A percentile compares a stretch with the other conserved stretches of the same genome.
phyloP scores from a whole-genome alignment of 2,888 invertebrate species.

The Heliconius hortense region DNA sequence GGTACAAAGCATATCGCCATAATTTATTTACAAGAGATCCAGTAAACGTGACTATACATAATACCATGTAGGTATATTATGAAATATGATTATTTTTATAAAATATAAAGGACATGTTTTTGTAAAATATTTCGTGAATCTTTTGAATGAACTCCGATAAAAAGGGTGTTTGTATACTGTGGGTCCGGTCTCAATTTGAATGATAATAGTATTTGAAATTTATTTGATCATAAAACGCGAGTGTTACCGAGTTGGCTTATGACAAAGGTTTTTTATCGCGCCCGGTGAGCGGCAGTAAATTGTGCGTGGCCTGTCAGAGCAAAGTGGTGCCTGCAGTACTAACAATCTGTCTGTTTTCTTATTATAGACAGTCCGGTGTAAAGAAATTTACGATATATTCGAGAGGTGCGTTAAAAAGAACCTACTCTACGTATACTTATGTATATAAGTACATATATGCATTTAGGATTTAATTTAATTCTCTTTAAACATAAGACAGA shows the following conservation, averaged over 20 bases:
- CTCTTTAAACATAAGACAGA: conserved; percentile 11
- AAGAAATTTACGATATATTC: not conserved
- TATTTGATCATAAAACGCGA: conserved; percentile 78
- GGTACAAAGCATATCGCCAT: conserved; percentile 54
- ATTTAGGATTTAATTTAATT: not conserved
- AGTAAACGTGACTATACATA: conserved; percentile 66
- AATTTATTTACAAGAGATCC: conserved; percentile 55
- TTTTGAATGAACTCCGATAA: conserved; percentile 62
- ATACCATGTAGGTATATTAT: conserved; percentile 40
- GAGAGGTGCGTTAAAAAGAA: not conserved
- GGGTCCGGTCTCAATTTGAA: conserved; percentile 75
- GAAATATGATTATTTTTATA: conserved; percentile 45
- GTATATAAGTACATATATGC: not conserved
- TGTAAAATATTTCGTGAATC: conserved; percentile 68
- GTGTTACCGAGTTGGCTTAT: conserved; percentile 71
- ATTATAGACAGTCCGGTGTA: conserved; percentile 18
- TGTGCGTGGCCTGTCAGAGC: conserved; percentile 76
- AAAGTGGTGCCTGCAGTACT: conserved; percentile 37
- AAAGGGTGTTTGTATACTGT: conserved; percentile 74
- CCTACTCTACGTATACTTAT: not conserved
- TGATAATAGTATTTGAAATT: conserved; percentile 81
- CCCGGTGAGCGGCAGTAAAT: conserved; percentile 74
- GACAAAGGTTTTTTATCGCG: conserved; percentile 77
- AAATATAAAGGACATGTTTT: conserved; percentile 55
- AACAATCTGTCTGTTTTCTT: conserved; percentile 38